phyloP scores from a whole-genome alignment of 2,797 vertebrate genomes.

The Gymnocypris eckloni region DNA sequence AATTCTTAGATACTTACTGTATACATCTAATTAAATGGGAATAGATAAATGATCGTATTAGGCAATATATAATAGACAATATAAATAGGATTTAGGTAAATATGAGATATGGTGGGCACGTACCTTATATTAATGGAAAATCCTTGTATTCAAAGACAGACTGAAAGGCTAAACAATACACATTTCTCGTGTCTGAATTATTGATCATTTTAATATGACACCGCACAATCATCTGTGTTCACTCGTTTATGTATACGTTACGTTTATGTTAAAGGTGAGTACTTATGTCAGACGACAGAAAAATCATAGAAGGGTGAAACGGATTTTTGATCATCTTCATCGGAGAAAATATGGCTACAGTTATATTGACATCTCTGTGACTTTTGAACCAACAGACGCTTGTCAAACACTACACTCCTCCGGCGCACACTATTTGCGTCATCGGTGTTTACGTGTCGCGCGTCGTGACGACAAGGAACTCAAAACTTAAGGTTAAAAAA shows the following conservation, averaged over 20 bases:
- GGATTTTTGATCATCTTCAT: not conserved
- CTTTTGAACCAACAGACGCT: not conserved
- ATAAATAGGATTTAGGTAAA: not conserved
- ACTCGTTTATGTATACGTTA: no score
- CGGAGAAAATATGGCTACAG: not conserved
- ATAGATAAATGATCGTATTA: not conserved
- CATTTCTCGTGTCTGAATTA: constrained; percentile 2
- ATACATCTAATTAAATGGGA: not conserved
- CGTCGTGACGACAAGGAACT: not conserved
- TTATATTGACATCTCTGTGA: not conserved
- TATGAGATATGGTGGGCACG: not conserved
- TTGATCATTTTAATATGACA: not conserved
- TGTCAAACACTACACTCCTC: not conserved
- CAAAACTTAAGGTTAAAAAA: not conserved
- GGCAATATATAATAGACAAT: not conserved
- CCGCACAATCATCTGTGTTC: not conserved
- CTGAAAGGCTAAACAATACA: not conserved
- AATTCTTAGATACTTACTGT: not conserved
- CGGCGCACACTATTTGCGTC: constrained; percentile 14
- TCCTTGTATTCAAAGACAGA: not conserved
- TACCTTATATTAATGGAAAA: constrained; percentile 17
- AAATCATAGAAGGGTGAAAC: not conserved
- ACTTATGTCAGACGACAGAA: not conserved
- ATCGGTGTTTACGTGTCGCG: not conserved
- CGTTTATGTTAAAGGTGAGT: not conserved